Conservation (phyloP, 1,140 invertebrate species). For the Mercenaria mercenaria region DNA sequence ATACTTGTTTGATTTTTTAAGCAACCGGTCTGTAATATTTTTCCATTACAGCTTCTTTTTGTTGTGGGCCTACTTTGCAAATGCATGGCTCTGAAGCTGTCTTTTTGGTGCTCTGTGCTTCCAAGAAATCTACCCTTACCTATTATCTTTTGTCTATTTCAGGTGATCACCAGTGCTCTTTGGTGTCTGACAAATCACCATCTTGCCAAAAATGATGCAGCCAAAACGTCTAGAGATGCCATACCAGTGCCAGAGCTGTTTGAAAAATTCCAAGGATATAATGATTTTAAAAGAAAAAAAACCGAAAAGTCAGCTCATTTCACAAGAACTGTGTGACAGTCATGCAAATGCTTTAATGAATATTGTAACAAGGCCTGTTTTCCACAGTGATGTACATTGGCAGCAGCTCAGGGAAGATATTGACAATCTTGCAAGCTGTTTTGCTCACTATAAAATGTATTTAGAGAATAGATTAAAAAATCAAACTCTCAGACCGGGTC, state of each 20-base stretch:
- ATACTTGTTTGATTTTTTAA: no score
- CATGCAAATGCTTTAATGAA: neutral
- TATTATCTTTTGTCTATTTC: neutral
- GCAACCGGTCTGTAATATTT: no score
- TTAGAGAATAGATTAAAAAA: neutral
- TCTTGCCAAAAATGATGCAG: neutral
- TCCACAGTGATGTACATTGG: neutral
- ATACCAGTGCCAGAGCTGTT: neutral
- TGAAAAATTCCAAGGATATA: constrained; percentile 1
- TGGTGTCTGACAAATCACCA: constrained; percentile 41
- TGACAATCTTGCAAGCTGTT: constrained; percentile 6
- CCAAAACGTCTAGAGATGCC: neutral
- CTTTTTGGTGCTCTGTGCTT: no score
- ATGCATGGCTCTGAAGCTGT: no score
- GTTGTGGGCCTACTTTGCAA: no score
- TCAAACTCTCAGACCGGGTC: neutral
- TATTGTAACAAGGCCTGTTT: neutral
- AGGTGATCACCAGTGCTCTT: constrained; percentile 35
- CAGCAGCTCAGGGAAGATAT: neutral
- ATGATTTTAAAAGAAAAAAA: constrained; percentile 27
- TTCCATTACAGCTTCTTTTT: no score
- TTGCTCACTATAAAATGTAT: neutral
- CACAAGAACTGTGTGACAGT: neutral
- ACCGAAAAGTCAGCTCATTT: neutral
- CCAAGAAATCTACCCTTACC: no score